A percentile compares a stretch with the other conserved stretches of the same genome.
These are phyloP conservation scores for Aleadryas rufinucha DNA, from an alignment of 2,113 vertebrate species.

Conservation along the genomic window DNA sequence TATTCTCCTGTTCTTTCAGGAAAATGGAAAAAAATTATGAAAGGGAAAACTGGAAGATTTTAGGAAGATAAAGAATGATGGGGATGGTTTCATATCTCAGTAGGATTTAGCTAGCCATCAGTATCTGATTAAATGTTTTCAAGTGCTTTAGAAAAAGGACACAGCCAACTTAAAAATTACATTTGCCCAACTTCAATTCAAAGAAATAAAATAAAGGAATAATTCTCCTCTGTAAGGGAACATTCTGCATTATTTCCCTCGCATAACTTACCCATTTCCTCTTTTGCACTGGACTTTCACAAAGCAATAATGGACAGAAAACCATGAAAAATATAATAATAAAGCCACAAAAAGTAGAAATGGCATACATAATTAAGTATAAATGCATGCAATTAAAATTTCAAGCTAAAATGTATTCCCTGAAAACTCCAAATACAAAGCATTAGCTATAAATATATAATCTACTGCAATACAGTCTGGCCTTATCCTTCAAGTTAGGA, in stretches of 20 bases:
- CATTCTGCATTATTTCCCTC: slow-evolving; percentile 8
- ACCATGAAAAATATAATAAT: slow-evolving; percentile 10
- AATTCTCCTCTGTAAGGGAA: neutral
- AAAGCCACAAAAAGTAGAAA: slow-evolving; percentile 1
- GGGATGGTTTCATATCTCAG: neutral
- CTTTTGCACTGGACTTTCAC: neutral
- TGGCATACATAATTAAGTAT: neutral
- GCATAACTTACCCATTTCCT: neutral
- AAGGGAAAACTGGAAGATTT: neutral
- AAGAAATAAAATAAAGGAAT: slow-evolving; percentile 45
- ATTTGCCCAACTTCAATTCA: slow-evolving; percentile 2
- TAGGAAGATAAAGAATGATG: neutral
- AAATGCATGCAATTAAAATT: slow-evolving; percentile 33
- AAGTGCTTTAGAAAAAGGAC: slow-evolving; percentile 7
- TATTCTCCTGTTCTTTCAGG: neutral
- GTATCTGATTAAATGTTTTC: neutral
- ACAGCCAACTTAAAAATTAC: neutral
- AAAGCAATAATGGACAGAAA: neutral
- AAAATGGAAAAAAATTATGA: neutral
- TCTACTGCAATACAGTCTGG: neutral
- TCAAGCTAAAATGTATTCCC: neutral
- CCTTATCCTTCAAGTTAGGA: neutral
- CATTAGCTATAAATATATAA: neutral
- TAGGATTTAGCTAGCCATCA: neutral
- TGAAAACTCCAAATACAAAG: neutral